A percentile compares a stretch with the other conserved stretches of the same genome.
phyloP scores from a whole-genome alignment of 2,888 invertebrate genomes.

The Marronus borbonicus region DNA sequence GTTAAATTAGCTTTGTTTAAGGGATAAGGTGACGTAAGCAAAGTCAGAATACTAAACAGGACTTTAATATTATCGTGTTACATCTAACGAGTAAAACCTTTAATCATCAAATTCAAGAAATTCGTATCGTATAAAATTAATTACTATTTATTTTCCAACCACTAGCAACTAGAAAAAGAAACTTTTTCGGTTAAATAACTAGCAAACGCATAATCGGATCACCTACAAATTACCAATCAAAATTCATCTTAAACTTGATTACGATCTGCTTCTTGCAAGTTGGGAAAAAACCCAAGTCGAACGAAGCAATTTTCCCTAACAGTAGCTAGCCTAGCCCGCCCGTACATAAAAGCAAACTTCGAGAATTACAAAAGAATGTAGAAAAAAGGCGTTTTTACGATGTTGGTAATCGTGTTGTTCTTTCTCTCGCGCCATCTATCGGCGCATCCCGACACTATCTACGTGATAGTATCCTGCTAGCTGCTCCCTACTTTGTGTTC shows the following conservation, averaged over 20 bases:
- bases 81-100: not conserved
- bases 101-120: no score
- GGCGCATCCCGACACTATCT: not conserved
- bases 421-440: not conserved
- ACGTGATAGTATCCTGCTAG: not conserved
- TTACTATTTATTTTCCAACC: not conserved
- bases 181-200: conserved; percentile 14
- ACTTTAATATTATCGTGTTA: not conserved
- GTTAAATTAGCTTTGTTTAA: conserved; percentile 27
- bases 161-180: conserved; percentile 2
- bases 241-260: conserved; percentile 16
- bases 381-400: conserved; percentile 19
- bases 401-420: conserved; percentile 17
- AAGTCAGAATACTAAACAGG: conserved; percentile 4
- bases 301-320: not conserved
- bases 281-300: not conserved
- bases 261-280: not conserved
- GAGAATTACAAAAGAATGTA: conserved; percentile 17
- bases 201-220: not conserved
- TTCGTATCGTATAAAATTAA: not conserved
- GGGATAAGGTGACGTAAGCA: conserved; percentile 11
- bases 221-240: conserved; percentile 16
- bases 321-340: not conserved
- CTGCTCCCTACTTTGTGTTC: not conserved
- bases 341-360: conserved; percentile 17